Base-by-base conservation (phyloP, 1,140 invertebrate species). In the Procambarus clarkii region DNA sequence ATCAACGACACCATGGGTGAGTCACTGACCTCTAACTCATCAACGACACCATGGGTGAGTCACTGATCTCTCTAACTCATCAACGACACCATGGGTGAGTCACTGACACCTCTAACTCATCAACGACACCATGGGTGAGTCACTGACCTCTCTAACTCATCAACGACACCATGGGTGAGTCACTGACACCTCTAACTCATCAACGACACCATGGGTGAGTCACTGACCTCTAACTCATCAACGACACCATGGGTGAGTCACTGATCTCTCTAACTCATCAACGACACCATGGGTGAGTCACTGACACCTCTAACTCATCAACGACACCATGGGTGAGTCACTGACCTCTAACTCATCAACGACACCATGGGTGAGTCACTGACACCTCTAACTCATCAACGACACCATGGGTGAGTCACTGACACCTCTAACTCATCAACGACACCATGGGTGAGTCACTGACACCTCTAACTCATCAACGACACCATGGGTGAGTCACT, bases 1-100 rank as follows among this genome's bases (percentile, higher is more conserved):
- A 97, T 99, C 85, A 96, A 96, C 0, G 98, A 99, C 95, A 96
- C 97, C 18, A 97, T 97, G 46, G 97, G 97, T 95, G 93, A 94
- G 84, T 54, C 34, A 34, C 34, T 34, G 1, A 34, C 34, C 34
- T 34, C 34, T 0, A 99, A 94, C 95, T 99, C 84, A 97, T 99
- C 86, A 96, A 96, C 0, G 98, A 99, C 95, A 96, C 97, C 18
- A 97, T 97, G 46, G 97, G 97, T 95, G 93, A 94, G 84, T 54
- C 34, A 34, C 34, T 34, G 1, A 34, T 1, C 34, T 34, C 34
- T 0, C n/a, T n/a, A 99, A 94, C 95, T 99, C 84, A 97, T 99
- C 85, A 96, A 96, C 0, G 98, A 99, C 95, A 96, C 97, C 18
- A 97, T 97, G 46, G 97, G 97, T 95, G 93, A 94, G 84, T 54